These are phyloP conservation scores for Zaprionus taronus DNA, from an alignment of 1,140 invertebrate species.

Conservation along the genomic window DNA sequence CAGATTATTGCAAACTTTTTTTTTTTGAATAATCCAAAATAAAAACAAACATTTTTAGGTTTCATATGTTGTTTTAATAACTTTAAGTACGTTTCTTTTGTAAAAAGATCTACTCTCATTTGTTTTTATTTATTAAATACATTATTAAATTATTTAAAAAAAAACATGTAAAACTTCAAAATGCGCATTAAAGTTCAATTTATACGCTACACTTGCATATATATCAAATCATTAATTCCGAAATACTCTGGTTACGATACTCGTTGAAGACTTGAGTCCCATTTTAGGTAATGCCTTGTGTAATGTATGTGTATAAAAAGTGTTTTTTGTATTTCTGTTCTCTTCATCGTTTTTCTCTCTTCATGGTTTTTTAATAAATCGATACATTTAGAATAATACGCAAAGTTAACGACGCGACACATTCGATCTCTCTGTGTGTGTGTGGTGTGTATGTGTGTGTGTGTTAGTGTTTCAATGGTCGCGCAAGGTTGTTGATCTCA, in stretches of 20 bases:
- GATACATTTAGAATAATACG: slow-evolving; percentile 67
- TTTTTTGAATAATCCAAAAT: neutral
- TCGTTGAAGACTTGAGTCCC: slow-evolving; percentile 47
- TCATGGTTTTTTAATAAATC: slow-evolving; percentile 9
- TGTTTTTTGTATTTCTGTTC: slow-evolving; percentile 6
- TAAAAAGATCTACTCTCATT: slow-evolving; percentile 76
- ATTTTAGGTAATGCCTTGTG: slow-evolving; percentile 30
- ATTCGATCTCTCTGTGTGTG: slow-evolving; percentile 18
- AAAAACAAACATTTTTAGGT: slow-evolving; percentile 6
- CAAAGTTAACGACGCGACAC: slow-evolving; percentile 43
- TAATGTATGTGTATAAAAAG: slow-evolving; percentile 47
- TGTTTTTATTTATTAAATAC: slow-evolving; percentile 74
- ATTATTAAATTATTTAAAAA: slow-evolving; percentile 79
- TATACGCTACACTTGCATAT: slow-evolving; percentile 48
- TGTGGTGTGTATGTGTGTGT: slow-evolving; percentile 16
- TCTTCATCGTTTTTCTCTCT: slow-evolving; percentile 2
- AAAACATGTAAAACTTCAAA: slow-evolving; percentile 79
- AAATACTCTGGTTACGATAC: slow-evolving; percentile 72
- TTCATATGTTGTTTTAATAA: slow-evolving; percentile 72
- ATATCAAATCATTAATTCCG: slow-evolving; percentile 64
- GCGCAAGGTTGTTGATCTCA: slow-evolving; percentile 24
- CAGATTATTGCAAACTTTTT: neutral
- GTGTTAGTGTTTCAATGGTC: slow-evolving; percentile 17
- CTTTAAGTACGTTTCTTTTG: slow-evolving; percentile 78
- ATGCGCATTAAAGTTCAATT: slow-evolving; percentile 73